Percentiles rank a stretch among this genome's conserved stretches.
Conservation (phyloP, 2,797 vertebrate species). For the Echeneis naucrates region DNA sequence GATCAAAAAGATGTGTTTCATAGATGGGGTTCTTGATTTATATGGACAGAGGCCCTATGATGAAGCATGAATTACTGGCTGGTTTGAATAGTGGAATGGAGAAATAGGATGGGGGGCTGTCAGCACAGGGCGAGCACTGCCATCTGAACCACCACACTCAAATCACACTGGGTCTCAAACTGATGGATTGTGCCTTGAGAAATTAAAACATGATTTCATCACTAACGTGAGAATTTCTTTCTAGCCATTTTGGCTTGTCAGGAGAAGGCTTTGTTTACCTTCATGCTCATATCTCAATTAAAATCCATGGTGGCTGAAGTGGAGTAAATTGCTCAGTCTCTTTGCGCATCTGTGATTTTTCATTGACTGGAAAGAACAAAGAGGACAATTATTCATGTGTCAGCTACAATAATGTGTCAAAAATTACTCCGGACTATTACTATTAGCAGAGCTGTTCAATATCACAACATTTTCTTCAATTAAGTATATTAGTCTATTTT, state of each 20-base stretch:
- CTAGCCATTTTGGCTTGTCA: background rate
- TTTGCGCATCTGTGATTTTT: background rate
- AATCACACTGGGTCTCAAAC: background rate
- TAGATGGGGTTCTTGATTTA: conserved; percentile 74
- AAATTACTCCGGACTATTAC: background rate
- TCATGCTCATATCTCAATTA: conserved; percentile 4
- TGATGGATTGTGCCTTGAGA: background rate
- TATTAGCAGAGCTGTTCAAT: too few relatives aligned
- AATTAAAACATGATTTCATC: background rate
- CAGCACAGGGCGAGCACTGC: conserved; percentile 15
- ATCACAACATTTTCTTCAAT: background rate
- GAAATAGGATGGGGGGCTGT: conserved; percentile 41
- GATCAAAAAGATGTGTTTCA: conserved; percentile 80
- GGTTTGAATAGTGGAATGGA: conserved; percentile 45
- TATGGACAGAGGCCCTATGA: conserved; percentile 64
- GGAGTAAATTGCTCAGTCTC: background rate
- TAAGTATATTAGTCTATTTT: background rate
- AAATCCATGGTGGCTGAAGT: background rate
- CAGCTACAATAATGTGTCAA: background rate
- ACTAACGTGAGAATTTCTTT: background rate
- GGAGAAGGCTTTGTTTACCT: background rate
- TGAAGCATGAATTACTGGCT: conserved; percentile 71
- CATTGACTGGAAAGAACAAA: background rate
- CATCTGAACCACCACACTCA: background rate
- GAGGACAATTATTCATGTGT: background rate